Percentiles rank a stretch among this genome's conserved stretches.
Conservation (phyloP, 2,888 invertebrate species). For the Bugula neritina region DNA sequence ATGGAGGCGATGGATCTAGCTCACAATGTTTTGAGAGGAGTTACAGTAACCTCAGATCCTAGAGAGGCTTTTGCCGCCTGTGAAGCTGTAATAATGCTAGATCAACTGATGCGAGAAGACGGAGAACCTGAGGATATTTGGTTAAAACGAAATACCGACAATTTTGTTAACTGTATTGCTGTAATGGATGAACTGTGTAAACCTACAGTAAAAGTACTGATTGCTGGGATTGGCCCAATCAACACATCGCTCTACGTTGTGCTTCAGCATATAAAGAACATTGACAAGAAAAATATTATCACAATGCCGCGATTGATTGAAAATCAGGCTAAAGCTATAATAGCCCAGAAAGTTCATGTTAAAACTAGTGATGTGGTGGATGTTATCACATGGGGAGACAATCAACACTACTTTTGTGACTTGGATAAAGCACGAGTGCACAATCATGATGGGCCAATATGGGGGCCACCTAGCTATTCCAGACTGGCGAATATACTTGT, state of each 20-base stretch:
- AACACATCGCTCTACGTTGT: constrained; percentile 46
- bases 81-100: constrained; percentile 41
- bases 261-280: constrained; percentile 40
- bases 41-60: constrained; percentile 35
- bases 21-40: constrained; percentile 36
- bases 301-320: constrained; percentile 43
- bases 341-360: constrained; percentile 43
- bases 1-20: constrained; percentile 48
- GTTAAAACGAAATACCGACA: constrained; percentile 38
- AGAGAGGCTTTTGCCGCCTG: constrained; percentile 42
- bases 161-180: constrained; percentile 40
- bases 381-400: constrained; percentile 49
- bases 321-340: constrained; percentile 44
- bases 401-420: constrained; percentile 34
- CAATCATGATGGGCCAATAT: constrained; percentile 47
- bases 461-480: constrained; percentile 48
- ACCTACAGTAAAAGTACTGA: constrained; percentile 42
- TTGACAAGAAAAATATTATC: constrained; percentile 43
- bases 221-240: constrained; percentile 45
- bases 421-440: constrained; percentile 38
- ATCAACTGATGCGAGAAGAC: constrained; percentile 34
- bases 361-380: constrained; percentile 46
- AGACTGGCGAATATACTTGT: constrained; percentile 42
- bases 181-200: constrained; percentile 39
- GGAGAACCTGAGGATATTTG: constrained; percentile 36